Evolutionary conservation across 2,797 vertebrate species (phyloP).

Genomic region (Aldrovandia affinis): DNA sequence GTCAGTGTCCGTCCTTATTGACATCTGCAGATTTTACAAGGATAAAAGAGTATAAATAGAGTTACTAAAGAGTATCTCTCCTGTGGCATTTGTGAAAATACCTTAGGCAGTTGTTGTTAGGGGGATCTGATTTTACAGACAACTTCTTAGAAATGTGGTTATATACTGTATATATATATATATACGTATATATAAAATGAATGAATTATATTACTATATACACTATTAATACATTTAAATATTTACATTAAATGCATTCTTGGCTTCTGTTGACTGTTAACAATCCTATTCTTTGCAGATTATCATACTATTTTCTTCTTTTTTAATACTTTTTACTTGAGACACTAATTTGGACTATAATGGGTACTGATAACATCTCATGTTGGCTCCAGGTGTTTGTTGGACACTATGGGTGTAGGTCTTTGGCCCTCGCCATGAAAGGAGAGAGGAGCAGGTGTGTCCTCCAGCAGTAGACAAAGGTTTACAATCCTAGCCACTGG

Average conservation of each 20-base stretch:
- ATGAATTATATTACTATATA: too few relatives aligned
- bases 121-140: constrained; percentile 44
- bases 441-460: constrained; percentile 51
- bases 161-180: too few relatives aligned
- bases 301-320: constrained; percentile 20
- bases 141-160: constrained; percentile 12
- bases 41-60: constrained; percentile 40
- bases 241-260: too few relatives aligned
- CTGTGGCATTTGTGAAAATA: constrained; percentile 44
- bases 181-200: too few relatives aligned
- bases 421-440: constrained; percentile 18
- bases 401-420: constrained; percentile 3
- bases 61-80: constrained; percentile 30
- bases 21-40: constrained; percentile 39
- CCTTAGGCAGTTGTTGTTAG: constrained; percentile 26
- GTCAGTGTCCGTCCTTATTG: constrained; percentile 33
- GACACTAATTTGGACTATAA: constrained; percentile 17
- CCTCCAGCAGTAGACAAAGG: constrained; percentile 49
- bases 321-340: background rate
- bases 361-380: constrained; percentile 23
- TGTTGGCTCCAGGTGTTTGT: constrained; percentile 49
- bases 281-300: constrained; percentile 46
- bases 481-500: constrained; percentile 56
- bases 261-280: constrained; percentile 43
- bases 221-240: too few relatives aligned